Conservation (phyloP, 2,888 invertebrate genomes). For the Oegoconia quadripuncta region DNA sequence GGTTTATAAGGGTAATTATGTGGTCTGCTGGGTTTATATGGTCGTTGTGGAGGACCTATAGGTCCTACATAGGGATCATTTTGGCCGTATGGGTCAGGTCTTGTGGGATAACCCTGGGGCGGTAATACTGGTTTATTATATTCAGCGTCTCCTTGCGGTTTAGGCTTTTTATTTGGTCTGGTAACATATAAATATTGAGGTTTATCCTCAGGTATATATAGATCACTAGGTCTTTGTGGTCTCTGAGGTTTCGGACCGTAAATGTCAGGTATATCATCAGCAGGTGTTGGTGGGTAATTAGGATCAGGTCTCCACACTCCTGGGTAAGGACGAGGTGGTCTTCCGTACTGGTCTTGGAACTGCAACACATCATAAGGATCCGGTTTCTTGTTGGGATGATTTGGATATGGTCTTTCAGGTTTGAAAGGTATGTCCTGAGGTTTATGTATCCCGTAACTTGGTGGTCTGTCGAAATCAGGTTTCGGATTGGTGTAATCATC, state of each 20-base stretch:
- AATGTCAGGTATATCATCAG: conserved; percentile 34
- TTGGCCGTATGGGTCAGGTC: conserved; percentile 30
- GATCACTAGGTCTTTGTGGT: conserved; percentile 19
- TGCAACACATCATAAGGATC: conserved; percentile 51
- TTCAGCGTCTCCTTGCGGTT: conserved; percentile 29
- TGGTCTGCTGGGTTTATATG: conserved; percentile 38
- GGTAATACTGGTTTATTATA: conserved; percentile 29
- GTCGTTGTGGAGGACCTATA: conserved; percentile 33
- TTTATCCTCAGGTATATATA: conserved; percentile 38
- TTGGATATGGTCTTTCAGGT: conserved; percentile 32
- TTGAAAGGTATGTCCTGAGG: conserved; percentile 54
- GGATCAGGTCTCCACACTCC: conserved; percentile 48
- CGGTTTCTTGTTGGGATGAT: conserved; percentile 38
- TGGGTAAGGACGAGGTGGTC: conserved; percentile 23
- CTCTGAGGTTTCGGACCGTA: conserved; percentile 38
- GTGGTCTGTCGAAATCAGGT: conserved; percentile 47
- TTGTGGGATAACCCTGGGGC: conserved; percentile 19
- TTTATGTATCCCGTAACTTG: conserved; percentile 55
- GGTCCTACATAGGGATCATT: conserved; percentile 32
- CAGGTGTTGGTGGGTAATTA: conserved; percentile 31
- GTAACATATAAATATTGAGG: conserved; percentile 57
- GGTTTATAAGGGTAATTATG: conserved; percentile 31
- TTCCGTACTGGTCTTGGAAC: conserved; percentile 41
- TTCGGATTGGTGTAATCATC: conserved; percentile 48
- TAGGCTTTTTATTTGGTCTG: conserved; percentile 59